These are phyloP conservation scores for Enteromius paludinosus DNA, from an alignment of 2,797 vertebrate genomes.

Conservation along the genomic window DNA sequence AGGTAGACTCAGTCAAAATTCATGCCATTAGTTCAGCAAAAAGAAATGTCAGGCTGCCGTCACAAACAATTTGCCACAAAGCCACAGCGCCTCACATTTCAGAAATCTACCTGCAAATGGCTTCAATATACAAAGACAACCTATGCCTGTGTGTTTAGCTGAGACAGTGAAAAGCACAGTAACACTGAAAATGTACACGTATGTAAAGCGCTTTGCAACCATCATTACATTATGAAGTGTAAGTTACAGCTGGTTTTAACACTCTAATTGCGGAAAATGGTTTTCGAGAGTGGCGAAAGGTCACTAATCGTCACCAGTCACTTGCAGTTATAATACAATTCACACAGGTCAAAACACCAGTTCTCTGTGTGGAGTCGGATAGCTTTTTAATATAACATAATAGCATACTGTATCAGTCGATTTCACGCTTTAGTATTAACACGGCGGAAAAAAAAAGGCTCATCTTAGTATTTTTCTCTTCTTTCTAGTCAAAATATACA, in stretches of 20 bases:
- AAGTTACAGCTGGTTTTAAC: constrained; percentile 26
- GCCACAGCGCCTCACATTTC: background rate
- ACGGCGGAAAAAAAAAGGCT: background rate
- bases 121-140: background rate
- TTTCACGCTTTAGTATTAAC: constrained; percentile 75
- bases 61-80: constrained; percentile 19
- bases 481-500: background rate
- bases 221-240: background rate
- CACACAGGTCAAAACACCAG: constrained; percentile 70
- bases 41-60: background rate
- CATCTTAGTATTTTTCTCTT: background rate
- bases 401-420: constrained; percentile 71
- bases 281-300: constrained; percentile 75
- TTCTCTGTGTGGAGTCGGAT: constrained; percentile 63
- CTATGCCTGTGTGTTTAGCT: background rate
- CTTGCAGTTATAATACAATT: constrained; percentile 74
- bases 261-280: constrained; percentile 76
- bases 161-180: background rate
- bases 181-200: background rate
- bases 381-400: constrained; percentile 70
- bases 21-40: background rate
- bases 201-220: background rate
- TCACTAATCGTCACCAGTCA: constrained; percentile 81
- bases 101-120: background rate
- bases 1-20: background rate